These are phyloP conservation scores for Caenorhabditis afra DNA, from an alignment of 2,888 invertebrate genomes.

Conservation along the genomic window DNA sequence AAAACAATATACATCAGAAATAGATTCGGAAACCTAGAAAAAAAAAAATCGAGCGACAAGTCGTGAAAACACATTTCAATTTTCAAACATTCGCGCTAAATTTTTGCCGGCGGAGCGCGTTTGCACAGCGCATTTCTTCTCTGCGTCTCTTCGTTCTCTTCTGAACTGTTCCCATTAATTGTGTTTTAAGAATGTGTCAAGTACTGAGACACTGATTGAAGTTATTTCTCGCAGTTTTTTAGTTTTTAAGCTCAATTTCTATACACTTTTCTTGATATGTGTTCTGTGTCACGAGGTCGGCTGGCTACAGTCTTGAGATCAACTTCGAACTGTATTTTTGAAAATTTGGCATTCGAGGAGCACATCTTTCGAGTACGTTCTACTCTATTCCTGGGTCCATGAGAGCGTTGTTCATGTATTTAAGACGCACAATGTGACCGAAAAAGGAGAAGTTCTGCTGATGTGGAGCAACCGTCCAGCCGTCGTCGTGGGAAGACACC, in stretches of 20 bases:
- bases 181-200: no score
- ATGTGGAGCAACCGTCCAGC: slow-evolving; percentile 94
- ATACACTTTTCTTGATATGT: slow-evolving; percentile 22
- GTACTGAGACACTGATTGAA: no score
- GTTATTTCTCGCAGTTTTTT: background rate
- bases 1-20: background rate
- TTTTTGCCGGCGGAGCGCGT: background rate
- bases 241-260: background rate
- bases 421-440: slow-evolving; percentile 85
- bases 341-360: slow-evolving; percentile 95
- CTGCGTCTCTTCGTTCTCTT: background rate
- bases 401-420: background rate
- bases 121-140: background rate
- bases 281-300: slow-evolving; percentile 32
- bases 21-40: background rate
- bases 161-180: background rate
- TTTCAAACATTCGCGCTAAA: background rate
- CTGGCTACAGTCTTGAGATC: slow-evolving; percentile 87
- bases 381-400: background rate
- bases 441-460: slow-evolving; percentile 89
- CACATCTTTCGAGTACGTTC: slow-evolving; percentile 88
- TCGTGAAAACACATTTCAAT: background rate
- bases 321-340: slow-evolving; percentile 91
- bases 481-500: slow-evolving; percentile 95
- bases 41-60: background rate